phyloP scores from a whole-genome alignment of 1,140 invertebrate species.

The Zaprionus gabonicus region DNA sequence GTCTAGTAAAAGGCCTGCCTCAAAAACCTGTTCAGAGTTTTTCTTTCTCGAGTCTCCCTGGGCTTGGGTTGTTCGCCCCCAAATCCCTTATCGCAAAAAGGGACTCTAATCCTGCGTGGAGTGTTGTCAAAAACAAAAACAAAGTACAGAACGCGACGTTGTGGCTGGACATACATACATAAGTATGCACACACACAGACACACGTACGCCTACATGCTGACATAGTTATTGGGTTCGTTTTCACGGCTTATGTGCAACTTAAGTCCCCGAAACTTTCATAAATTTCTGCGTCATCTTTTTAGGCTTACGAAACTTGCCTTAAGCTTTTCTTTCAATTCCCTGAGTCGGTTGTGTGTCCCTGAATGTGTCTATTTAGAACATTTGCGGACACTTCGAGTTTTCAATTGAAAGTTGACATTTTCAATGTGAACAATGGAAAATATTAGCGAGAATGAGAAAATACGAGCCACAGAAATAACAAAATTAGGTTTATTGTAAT shows the following conservation, averaged over 20 bases:
- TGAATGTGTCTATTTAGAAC: constrained; percentile 56
- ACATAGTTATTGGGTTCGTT: constrained; percentile 65
- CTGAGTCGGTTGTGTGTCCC: constrained; percentile 35
- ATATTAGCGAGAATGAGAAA: background rate
- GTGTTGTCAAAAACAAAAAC: constrained; percentile 38
- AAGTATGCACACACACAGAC: constrained; percentile 6
- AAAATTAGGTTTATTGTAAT: too few species aligned
- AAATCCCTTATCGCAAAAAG: constrained; percentile 62
- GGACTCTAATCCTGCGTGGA: constrained; percentile 60
- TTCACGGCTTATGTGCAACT: constrained; percentile 76
- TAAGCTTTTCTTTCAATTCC: constrained; percentile 48
- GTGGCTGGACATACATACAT: constrained; percentile 26
- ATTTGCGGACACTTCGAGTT: constrained; percentile 39
- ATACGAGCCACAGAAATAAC: background rate
- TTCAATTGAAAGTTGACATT: constrained; percentile 61
- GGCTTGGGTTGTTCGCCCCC: constrained; percentile 7
- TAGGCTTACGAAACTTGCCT: constrained; percentile 59
- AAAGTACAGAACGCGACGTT: constrained; percentile 34
- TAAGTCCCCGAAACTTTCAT: constrained; percentile 68
- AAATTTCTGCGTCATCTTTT: constrained; percentile 61
- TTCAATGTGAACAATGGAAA: background rate
- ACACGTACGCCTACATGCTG: constrained; percentile 1
- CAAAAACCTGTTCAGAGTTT: constrained; percentile 22
- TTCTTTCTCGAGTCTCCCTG: constrained; percentile 2
- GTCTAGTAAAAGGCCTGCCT: constrained; percentile 26